phyloP scores from a whole-genome alignment of 1,140 invertebrate species.

The Drosophila subpulchrella region DNA sequence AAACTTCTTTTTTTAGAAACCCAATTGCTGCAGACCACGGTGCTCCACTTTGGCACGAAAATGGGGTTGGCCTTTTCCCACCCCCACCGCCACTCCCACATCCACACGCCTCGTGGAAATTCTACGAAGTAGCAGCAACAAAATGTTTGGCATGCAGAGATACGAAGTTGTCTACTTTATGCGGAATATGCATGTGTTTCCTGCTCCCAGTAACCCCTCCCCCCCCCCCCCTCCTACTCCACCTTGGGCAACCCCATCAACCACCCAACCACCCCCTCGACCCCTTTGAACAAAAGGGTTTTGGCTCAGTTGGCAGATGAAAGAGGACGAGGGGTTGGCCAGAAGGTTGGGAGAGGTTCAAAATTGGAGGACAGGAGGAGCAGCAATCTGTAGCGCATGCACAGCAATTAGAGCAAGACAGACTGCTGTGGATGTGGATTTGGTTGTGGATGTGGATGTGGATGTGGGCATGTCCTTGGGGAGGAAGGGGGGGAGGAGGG shows the following conservation, averaged over 20 bases:
- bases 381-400: conserved; percentile 45
- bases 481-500: not conserved
- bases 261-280: not conserved
- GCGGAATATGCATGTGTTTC: conserved; percentile 33
- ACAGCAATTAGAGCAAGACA: conserved; percentile 74
- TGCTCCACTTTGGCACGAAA: conserved; percentile 30
- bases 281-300: conserved; percentile 52
- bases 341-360: not conserved
- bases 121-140: conserved; percentile 26
- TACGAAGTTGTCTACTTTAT: conserved; percentile 53
- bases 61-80: conserved; percentile 36
- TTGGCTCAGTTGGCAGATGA: conserved; percentile 26
- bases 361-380: not conserved
- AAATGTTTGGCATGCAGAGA: conserved; percentile 73
- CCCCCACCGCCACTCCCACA: conserved; percentile 1
- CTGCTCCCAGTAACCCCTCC: not conserved
- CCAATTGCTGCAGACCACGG: conserved; percentile 9
- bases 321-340: not conserved
- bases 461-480: conserved; percentile 25
- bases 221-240: not conserved
- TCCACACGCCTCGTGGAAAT: not conserved
- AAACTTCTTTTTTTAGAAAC: not conserved
- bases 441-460: conserved; percentile 5
- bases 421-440: conserved; percentile 24
- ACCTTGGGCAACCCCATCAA: no score